A percentile compares a stretch with the other conserved stretches of the same genome.
phyloP scores from a whole-genome alignment of 2,797 vertebrate genomes.

The Pseudomugil tenellus region DNA sequence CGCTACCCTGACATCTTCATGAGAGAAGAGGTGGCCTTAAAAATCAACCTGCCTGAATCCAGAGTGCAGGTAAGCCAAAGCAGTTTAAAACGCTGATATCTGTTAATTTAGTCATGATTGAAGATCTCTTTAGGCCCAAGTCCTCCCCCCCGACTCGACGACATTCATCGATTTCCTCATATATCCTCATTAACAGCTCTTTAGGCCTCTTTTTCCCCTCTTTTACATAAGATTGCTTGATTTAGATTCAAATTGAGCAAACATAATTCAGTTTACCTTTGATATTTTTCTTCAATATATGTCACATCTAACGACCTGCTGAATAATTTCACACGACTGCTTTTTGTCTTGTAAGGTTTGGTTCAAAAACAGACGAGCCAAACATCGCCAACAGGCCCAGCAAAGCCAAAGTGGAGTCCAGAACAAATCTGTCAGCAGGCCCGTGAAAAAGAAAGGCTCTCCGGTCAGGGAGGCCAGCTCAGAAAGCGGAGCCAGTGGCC shows the following conservation, averaged over 20 bases:
- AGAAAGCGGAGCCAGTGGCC: constrained; percentile 90
- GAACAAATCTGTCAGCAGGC: constrained; percentile 86
- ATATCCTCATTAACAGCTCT: background rate
- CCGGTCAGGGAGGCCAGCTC: constrained; percentile 90
- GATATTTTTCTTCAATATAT: too few species aligned
- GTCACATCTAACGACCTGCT: too few species aligned
- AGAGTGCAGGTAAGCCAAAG: constrained; percentile 89
- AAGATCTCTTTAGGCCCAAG: background rate
- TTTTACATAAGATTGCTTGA: too few species aligned
- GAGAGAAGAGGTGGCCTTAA: constrained; percentile 95
- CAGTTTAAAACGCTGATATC: background rate
- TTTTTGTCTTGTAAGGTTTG: constrained; percentile 84
- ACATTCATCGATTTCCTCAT: background rate
- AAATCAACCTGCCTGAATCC: constrained; percentile 96
- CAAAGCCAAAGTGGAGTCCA: constrained; percentile 87
- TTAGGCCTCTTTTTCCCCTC: background rate
- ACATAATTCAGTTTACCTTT: too few species aligned
- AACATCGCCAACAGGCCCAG: constrained; percentile 91
- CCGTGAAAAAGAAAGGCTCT: constrained; percentile 92
- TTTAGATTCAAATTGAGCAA: too few species aligned
- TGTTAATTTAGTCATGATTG: background rate
- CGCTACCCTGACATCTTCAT: constrained; percentile 98
- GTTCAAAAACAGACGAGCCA: constrained; percentile 96
- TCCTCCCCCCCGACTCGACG: background rate
- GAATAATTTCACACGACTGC: too few species aligned